Conservation (phyloP, 2,113 vertebrate species). For the Vidua macroura region DNA sequence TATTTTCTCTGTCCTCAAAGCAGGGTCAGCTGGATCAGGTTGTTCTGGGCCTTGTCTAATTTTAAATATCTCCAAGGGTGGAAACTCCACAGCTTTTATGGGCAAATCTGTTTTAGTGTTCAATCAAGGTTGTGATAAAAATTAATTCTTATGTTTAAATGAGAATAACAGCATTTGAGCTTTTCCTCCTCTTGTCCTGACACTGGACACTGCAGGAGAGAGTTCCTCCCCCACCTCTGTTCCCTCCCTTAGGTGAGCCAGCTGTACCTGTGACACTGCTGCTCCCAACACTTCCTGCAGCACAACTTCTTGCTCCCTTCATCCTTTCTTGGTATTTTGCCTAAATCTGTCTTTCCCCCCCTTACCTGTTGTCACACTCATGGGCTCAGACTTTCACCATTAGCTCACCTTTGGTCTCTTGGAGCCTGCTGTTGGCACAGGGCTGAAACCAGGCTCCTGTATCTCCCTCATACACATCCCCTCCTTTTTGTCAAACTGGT, state of each 20-base stretch:
- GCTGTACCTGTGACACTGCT: background rate
- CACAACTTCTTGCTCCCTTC: background rate
- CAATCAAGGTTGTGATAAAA: background rate
- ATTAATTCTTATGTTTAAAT: background rate
- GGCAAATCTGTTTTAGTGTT: background rate
- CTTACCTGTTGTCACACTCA: background rate
- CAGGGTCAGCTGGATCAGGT: background rate
- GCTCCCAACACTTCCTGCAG: background rate
- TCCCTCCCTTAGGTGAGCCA: accelerated
- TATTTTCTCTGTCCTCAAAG: background rate
- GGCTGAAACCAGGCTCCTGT: background rate
- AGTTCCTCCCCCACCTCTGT: accelerated
- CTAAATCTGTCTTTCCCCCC: accelerated
- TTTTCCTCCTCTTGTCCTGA: background rate
- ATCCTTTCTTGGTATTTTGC: background rate
- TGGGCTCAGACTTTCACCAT: background rate
- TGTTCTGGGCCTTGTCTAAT: background rate
- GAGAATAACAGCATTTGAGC: background rate
- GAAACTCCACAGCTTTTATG: background rate
- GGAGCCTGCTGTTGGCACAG: background rate
- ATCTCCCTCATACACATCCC: accelerated
- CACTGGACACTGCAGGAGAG: background rate
- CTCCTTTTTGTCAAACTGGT: background rate
- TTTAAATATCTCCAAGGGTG: background rate
- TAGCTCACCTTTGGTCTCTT: background rate